These are phyloP conservation scores for Atherinomorus stipes DNA, from an alignment of 2,113 vertebrate genomes.

Conservation along the genomic window DNA sequence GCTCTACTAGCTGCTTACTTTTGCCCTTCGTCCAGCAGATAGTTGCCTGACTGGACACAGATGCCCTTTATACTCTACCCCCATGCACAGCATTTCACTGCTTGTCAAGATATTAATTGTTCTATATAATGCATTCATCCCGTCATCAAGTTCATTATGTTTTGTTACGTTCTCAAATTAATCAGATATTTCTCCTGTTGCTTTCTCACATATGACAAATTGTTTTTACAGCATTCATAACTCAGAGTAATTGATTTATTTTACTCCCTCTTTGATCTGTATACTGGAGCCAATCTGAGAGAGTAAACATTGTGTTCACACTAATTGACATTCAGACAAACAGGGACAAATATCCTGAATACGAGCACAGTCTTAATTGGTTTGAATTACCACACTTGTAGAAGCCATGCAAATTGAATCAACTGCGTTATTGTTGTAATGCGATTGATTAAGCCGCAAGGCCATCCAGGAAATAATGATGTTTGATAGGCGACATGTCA, in stretches of 20 bases:
- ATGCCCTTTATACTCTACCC: slow-evolving; percentile 6
- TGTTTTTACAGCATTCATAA: slow-evolving; percentile 2
- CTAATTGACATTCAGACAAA: slow-evolving; percentile 70
- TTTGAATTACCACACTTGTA: slow-evolving; percentile 58
- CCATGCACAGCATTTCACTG: slow-evolving; percentile 7
- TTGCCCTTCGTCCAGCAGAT: slow-evolving; percentile 25
- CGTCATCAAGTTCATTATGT: neutral
- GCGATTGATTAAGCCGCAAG: slow-evolving; percentile 56
- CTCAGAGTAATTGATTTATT: slow-evolving; percentile 22
- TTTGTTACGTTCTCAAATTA: slow-evolving; percentile 13
- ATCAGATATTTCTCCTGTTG: neutral
- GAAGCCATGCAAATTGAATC: slow-evolving; percentile 49
- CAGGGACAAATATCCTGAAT: slow-evolving; percentile 49
- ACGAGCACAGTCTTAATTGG: slow-evolving; percentile 58
- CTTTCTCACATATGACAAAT: slow-evolving; percentile 14
- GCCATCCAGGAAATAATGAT: slow-evolving; percentile 45
- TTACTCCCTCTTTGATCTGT: neutral
- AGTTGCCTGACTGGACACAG: slow-evolving; percentile 24
- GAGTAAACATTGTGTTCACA: slow-evolving; percentile 48
- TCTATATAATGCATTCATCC: slow-evolving; percentile 10
- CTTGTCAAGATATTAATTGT: slow-evolving; percentile 16
- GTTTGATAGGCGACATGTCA: slow-evolving; percentile 57
- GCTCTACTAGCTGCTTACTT: slow-evolving; percentile 33
- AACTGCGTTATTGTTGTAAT: slow-evolving; percentile 54
- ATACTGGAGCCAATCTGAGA: slow-evolving; percentile 25